Percentiles rank a stretch among this genome's conserved stretches.
Conservation (phyloP, 2,888 invertebrate genomes). For the Drosophila mettleri region DNA sequence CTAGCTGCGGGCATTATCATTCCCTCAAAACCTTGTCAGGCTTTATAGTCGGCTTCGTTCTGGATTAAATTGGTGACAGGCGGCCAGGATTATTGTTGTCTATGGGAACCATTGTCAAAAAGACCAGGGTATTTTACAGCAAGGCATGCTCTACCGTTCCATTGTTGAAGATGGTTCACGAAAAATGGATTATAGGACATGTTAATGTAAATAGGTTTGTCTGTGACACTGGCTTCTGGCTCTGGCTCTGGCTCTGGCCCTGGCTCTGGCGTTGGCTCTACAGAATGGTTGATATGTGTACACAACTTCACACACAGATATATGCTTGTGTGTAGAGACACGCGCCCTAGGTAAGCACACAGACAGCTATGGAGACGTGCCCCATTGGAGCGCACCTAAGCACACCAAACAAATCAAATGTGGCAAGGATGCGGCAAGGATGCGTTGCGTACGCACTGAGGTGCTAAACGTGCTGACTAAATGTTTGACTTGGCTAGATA, state of each 20-base stretch:
- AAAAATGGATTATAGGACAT: constrained; percentile 37
- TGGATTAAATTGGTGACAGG: too few species aligned
- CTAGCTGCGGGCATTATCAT: not conserved
- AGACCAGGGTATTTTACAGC: constrained; percentile 11
- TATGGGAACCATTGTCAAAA: too few species aligned
- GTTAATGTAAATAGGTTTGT: constrained; percentile 38
- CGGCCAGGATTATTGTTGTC: too few species aligned
- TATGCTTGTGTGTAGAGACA: not conserved
- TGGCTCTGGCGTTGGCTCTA: constrained; percentile 7
- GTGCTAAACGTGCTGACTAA: constrained; percentile 63
- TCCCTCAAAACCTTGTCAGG: not conserved
- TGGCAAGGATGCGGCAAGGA: constrained; percentile 33
- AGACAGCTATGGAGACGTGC: constrained; percentile 28
- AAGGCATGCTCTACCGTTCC: not conserved
- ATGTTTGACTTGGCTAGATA: constrained; percentile 54
- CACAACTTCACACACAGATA: not conserved
- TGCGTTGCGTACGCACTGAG: constrained; percentile 44
- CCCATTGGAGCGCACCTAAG: constrained; percentile 39
- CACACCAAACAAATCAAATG: constrained; percentile 68
- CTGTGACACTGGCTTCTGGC: constrained; percentile 25
- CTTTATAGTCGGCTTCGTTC: too few species aligned
- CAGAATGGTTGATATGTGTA: constrained; percentile 25
- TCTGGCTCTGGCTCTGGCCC: not conserved
- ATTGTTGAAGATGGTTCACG: not conserved
- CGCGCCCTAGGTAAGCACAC: constrained; percentile 16